Evolutionary conservation across 2,113 vertebrate genomes (phyloP).

Genomic region (Sclerurus mexicanus): DNA sequence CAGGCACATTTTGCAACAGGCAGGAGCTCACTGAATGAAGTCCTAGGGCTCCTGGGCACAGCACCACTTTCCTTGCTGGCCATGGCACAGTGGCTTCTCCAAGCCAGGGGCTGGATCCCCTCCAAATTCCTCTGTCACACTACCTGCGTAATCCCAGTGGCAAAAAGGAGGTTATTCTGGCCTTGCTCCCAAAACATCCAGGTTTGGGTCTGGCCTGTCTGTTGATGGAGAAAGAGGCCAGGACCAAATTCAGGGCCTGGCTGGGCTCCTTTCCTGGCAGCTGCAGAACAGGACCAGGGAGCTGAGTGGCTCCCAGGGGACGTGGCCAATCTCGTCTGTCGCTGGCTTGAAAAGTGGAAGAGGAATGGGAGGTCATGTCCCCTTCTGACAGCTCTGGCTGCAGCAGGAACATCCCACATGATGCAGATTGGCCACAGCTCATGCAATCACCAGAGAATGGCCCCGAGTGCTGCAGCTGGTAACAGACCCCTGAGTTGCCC

Average conservation of each 20-base stretch:
- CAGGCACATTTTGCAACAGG: background rate
- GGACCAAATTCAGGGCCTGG: background rate
- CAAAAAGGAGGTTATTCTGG: background rate
- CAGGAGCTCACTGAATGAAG: background rate
- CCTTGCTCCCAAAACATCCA: background rate
- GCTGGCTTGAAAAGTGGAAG: background rate
- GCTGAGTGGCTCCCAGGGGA: background rate
- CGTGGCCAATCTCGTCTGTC: background rate
- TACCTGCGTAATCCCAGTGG: background rate
- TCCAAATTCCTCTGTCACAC: background rate
- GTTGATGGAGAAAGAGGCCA: background rate
- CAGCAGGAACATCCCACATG: background rate
- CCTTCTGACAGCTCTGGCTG: background rate
- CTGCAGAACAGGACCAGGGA: background rate
- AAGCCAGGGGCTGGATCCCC: background rate
- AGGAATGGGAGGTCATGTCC: background rate
- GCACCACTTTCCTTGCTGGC: background rate
- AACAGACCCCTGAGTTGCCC: background rate
- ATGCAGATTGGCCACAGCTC: background rate
- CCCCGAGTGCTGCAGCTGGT: fast-evolving
- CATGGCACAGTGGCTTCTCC: background rate
- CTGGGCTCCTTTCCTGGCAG: background rate
- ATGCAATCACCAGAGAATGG: background rate
- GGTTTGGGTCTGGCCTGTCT: background rate
- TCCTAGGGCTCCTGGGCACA: background rate